Percentiles rank a stretch among this genome's conserved stretches.
Conservation (phyloP, 2,797 vertebrate species). For the Malurus leucopterus region DNA sequence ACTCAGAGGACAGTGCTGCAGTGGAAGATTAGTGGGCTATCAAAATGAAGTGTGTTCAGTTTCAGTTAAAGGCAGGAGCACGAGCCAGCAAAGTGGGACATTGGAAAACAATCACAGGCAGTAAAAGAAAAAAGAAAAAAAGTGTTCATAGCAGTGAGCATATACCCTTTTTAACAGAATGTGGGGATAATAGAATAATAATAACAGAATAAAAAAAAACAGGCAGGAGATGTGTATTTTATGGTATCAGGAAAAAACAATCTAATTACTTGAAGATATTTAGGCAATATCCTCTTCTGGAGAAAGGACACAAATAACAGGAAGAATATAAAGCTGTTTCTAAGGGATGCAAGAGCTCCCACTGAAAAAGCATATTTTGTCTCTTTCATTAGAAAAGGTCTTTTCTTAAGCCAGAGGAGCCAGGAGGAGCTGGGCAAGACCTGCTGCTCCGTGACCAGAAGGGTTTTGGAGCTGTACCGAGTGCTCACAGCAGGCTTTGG, state of each 20-base stretch:
- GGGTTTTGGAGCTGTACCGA: rapidly evolving
- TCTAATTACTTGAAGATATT: background rate
- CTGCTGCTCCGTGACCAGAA: background rate
- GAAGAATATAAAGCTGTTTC: background rate
- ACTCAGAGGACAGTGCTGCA: background rate
- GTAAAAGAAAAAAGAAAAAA: background rate
- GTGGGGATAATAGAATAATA: too few relatives aligned
- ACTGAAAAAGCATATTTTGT: background rate
- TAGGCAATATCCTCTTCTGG: background rate
- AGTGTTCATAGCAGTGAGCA: background rate
- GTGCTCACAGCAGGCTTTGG: background rate
- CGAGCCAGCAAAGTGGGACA: background rate
- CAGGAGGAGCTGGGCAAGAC: background rate
- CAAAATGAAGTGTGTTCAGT: background rate
- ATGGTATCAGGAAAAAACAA: background rate
- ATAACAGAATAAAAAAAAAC: background rate
- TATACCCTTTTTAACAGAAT: background rate
- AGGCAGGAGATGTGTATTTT: background rate
- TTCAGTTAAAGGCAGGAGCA: background rate
- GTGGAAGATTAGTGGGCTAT: constrained; percentile 6
- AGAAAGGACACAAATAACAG: background rate
- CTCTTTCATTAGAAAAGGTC: background rate
- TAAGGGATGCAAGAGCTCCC: background rate
- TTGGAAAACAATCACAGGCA: background rate
- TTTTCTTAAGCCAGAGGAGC: background rate